Evolutionary conservation across 64 coral and sea anemone genomes (phyloP).

Genomic region (Trachythela sp.): DNA sequence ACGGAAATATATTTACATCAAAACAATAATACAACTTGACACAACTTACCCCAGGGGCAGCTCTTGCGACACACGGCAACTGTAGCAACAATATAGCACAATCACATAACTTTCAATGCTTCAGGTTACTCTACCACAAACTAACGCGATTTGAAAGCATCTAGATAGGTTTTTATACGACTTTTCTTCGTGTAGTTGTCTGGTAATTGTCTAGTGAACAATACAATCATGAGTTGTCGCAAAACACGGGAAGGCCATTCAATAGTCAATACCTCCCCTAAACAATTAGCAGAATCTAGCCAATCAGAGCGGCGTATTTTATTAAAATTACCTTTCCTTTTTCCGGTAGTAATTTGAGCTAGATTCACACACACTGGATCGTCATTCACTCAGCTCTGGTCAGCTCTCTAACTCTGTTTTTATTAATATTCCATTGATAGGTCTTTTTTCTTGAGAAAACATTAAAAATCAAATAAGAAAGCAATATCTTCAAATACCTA

Average conservation of each 20-base stretch:
- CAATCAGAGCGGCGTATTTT: not conserved
- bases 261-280: not conserved
- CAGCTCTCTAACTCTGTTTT: too few relatives aligned
- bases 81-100: not conserved
- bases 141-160: not conserved
- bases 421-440: too few relatives aligned
- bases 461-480: too few relatives aligned
- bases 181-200: not conserved
- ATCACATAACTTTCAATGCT: not conserved
- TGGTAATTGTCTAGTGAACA: not conserved
- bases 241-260: not conserved
- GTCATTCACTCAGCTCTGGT: not conserved
- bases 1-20: conserved; percentile 1
- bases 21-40: not conserved
- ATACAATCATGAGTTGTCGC: not conserved
- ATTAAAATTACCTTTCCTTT: not conserved
- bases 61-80: not conserved
- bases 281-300: not conserved
- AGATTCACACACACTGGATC: not conserved
- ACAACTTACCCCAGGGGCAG: not conserved
- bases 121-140: not conserved
- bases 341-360: not conserved
- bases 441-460: too few relatives aligned
- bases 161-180: not conserved
- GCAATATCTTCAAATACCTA: too few relatives aligned